A percentile compares a stretch with the other conserved stretches of the same genome.
Conservation (phyloP, 2,888 invertebrate genomes). For the Xanthorhoe designata region DNA sequence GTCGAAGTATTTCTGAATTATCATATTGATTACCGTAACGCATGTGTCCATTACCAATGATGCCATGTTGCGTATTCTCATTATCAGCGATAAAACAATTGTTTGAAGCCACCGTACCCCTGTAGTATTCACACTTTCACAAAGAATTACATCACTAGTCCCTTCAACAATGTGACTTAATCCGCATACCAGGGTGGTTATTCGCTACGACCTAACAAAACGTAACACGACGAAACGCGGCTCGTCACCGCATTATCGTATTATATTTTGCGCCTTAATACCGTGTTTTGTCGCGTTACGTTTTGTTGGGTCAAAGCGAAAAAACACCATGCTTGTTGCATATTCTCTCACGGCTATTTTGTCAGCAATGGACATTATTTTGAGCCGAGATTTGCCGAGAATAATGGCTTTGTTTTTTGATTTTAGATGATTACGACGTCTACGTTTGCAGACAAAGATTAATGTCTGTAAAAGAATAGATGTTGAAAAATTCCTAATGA, state of each 20-base stretch:
- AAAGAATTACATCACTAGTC: constrained; percentile 37
- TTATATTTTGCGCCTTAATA: too few relatives aligned
- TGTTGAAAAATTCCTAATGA: neutral
- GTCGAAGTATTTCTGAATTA: neutral
- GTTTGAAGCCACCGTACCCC: constrained; percentile 17
- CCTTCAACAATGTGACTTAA: constrained; percentile 40
- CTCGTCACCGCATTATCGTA: too few relatives aligned
- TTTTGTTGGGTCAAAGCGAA: too few relatives aligned
- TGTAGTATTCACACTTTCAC: constrained; percentile 34
- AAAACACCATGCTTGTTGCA: constrained; percentile 37
- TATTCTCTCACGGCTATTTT: constrained; percentile 50
- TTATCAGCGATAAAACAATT: constrained; percentile 19
- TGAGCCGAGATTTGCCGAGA: constrained; percentile 36
- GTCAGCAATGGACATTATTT: constrained; percentile 40
- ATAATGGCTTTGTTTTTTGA: constrained; percentile 25
- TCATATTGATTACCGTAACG: constrained; percentile 13
- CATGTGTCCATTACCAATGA: constrained; percentile 6
- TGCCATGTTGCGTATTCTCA: constrained; percentile 10
- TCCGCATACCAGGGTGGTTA: constrained; percentile 35
- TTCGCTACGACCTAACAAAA: too few relatives aligned
- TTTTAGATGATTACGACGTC: constrained; percentile 9
- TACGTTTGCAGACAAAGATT: constrained; percentile 4
- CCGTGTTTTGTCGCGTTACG: too few relatives aligned
- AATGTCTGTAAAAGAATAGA: constrained; percentile 1
- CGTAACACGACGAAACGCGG: too few relatives aligned